These are phyloP conservation scores for Euleptes europaea DNA, from an alignment of 2,113 vertebrate species.

Conservation along the genomic window DNA sequence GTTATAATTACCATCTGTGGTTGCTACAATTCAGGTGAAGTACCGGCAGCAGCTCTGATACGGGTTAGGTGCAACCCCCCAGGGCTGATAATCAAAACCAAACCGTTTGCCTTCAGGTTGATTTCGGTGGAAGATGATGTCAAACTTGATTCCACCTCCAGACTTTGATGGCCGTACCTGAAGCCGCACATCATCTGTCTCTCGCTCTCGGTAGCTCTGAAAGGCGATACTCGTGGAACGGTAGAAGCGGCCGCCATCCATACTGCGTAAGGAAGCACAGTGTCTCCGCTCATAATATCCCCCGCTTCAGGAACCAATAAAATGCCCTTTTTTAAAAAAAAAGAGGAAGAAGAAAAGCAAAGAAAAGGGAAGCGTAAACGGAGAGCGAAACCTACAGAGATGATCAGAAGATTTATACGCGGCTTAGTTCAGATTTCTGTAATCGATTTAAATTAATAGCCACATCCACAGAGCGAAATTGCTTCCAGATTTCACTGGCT, in stretches of 20 bases:
- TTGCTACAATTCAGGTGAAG: conserved; percentile 73
- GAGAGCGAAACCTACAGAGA: conserved; percentile 57
- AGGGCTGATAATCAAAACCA: conserved; percentile 78
- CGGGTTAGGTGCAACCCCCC: conserved; percentile 47
- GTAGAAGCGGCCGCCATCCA: conserved; percentile 18
- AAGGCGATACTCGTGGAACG: conserved; percentile 59
- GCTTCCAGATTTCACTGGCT: conserved; percentile 65
- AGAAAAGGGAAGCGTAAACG: conserved; percentile 43
- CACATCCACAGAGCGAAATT: conserved; percentile 57
- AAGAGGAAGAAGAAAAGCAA: not conserved
- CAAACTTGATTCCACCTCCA: conserved; percentile 67
- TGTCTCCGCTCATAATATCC: not conserved
- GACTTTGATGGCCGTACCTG: conserved; percentile 66
- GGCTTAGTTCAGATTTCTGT: conserved; percentile 71
- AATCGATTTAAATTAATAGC: conserved; percentile 73
- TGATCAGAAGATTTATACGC: conserved; percentile 66
- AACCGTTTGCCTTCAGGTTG: conserved; percentile 63
- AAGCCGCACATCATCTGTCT: conserved; percentile 65
- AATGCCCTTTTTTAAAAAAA: conserved; percentile 5
- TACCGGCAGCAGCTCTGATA: conserved; percentile 63
- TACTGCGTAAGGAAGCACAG: not conserved
- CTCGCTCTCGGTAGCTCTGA: conserved; percentile 71
- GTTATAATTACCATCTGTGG: conserved; percentile 79
- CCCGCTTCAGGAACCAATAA: conserved; percentile 62
- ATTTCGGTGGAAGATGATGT: conserved; percentile 58